Percentiles rank a stretch among this genome's conserved stretches.
Conservation (phyloP, 2,113 vertebrate genomes). For the Notothenia coriiceps region DNA sequence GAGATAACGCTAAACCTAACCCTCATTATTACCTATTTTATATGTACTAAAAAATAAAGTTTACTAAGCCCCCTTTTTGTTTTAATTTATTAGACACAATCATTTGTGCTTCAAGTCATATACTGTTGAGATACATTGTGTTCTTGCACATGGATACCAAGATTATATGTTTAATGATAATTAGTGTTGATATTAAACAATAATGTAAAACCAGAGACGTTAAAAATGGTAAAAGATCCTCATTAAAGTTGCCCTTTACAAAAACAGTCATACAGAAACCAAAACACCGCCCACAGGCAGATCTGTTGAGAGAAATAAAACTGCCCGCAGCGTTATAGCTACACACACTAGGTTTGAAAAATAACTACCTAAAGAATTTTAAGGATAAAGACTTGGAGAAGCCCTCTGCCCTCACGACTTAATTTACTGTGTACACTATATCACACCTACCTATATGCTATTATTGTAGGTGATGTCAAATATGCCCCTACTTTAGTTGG, state of each 20-base stretch:
- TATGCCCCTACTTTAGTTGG: not conserved
- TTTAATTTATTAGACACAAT: too few species aligned
- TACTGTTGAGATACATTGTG: too few species aligned
- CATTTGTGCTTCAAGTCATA: too few species aligned
- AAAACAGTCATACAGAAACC: not conserved
- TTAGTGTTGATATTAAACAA: not conserved
- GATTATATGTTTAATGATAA: not conserved
- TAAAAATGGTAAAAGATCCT: not conserved
- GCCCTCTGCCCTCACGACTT: not conserved
- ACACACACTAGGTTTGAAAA: not conserved
- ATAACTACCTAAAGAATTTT: not conserved
- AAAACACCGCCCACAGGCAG: not conserved
- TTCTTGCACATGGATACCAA: too few species aligned
- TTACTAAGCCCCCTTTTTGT: too few species aligned
- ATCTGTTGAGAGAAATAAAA: slow-evolving; percentile 7
- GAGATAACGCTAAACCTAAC: too few species aligned
- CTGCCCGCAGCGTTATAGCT: not conserved
- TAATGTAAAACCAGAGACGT: not conserved
- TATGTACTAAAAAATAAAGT: too few species aligned
- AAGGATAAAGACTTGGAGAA: not conserved
- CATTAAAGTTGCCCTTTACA: not conserved
- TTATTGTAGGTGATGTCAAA: not conserved
- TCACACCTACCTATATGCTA: too few species aligned
- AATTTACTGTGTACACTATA: not conserved
- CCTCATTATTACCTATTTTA: too few species aligned